Base-by-base conservation (phyloP, 2,113 vertebrate genomes). In the Struthidea cinerea region DNA sequence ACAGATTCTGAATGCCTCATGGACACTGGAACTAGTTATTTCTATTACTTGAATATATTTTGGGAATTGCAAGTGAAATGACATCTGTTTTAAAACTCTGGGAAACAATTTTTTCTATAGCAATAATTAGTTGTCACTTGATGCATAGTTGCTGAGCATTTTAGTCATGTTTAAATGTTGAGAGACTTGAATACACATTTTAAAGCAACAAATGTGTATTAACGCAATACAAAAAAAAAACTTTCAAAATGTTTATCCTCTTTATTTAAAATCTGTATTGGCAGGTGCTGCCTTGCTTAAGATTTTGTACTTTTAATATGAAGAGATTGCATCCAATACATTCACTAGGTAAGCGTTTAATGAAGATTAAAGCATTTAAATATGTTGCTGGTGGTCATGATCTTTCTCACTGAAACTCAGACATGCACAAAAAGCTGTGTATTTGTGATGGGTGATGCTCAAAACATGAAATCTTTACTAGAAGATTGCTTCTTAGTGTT, bases 191-290 rank as follows among this genome's bases (percentile, higher is more conserved):
- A 84, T 84, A 61, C 88, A 68, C 90, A 49, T 84, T 92, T 96
- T 73, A 60, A 90, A 94, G 42, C 69, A 75, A 71, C 76, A 60
- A 68, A 71, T 92, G 86, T 92, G 60, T 90, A 81, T 90, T 77
- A 76, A 89, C 69, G 92, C 92, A 96, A 84, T 95, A 93, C 46
- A n/a, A 74, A 79, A 75, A 81, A n/a, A n/a, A 46, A 4, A 1
- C 75, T 70, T 67, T 44, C 26, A 75, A 77, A 80, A 46, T 65
- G 46, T 87, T 89, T 71, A 68, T 81, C 37, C 53, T 89, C 76
- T 79, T 89, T 86, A 87, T 92, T 97, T 92, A 71, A 92, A 86
- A 86, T 96, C 90, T 97, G 93, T 93, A 94, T 93, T 97, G 92
- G 96, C 76, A 90, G 73, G 76, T 9, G 2, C 64, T 75, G 70